Evolutionary conservation across 1,140 invertebrate genomes (phyloP).

Genomic region (Himalopsyche phryganea): DNA sequence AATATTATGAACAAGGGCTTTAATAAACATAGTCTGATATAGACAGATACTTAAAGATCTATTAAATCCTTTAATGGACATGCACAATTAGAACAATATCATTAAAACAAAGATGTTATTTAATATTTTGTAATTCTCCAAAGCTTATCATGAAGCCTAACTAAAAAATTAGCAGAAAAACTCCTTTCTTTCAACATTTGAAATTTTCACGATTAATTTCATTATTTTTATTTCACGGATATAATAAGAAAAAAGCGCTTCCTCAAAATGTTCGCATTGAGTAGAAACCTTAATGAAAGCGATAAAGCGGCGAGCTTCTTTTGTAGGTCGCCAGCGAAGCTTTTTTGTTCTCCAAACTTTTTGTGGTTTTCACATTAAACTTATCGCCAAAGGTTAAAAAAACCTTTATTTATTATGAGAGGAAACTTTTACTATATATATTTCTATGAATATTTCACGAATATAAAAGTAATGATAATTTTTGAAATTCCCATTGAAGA

Average conservation of each 20-base stretch:
- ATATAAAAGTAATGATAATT: constrained; percentile 18
- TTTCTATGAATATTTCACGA: constrained; percentile 20
- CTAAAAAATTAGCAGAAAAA: too few relatives aligned
- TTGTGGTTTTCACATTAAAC: constrained; percentile 25
- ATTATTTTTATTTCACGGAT: background rate
- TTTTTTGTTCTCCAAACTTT: constrained; percentile 19
- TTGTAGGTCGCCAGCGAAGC: constrained; percentile 11
- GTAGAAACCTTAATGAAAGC: constrained; percentile 20
- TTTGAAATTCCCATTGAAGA: too few relatives aligned
- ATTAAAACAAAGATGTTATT: too few relatives aligned
- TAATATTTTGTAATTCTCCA: too few relatives aligned
- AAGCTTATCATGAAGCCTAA: too few relatives aligned
- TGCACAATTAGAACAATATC: too few relatives aligned
- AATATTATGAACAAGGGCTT: too few relatives aligned
- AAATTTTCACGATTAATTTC: too few relatives aligned
- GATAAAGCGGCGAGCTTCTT: constrained; percentile 20
- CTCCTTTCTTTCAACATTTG: too few relatives aligned
- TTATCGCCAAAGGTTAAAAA: constrained; percentile 28
- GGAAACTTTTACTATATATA: constrained; percentile 13
- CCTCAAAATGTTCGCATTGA: constrained; percentile 22
- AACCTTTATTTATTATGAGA: constrained; percentile 20
- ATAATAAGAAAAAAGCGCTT: constrained; percentile 10
- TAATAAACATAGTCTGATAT: too few relatives aligned
- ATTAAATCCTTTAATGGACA: too few relatives aligned
- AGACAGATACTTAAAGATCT: too few relatives aligned